These are phyloP conservation scores for Manis pentadactyla DNA, from an alignment of 2,797 vertebrate genomes.

Conservation along the genomic window DNA sequence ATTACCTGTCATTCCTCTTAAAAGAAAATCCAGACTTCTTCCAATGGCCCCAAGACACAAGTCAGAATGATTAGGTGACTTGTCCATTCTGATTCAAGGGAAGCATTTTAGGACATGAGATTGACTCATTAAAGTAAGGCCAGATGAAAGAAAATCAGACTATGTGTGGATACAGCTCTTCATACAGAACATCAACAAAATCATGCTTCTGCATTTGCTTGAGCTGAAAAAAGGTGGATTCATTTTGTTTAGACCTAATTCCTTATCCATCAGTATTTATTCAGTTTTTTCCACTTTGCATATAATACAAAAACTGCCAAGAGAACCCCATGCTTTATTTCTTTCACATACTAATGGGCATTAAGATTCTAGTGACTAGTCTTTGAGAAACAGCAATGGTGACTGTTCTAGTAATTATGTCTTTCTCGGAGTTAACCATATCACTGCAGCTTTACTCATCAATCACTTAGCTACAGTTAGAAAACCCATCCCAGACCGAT, in stretches of 20 bases:
- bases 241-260: neutral
- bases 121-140: neutral
- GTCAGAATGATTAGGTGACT: neutral
- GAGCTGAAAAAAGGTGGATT: neutral
- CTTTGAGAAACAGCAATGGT: neutral
- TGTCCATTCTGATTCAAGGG: neutral
- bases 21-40: neutral
- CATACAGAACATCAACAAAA: neutral
- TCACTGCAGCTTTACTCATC: neutral
- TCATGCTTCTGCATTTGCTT: neutral
- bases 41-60: neutral
- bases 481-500: neutral
- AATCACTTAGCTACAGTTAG: neutral
- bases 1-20: neutral
- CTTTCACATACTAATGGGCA: neutral
- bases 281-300: neutral
- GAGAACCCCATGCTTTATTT: neutral
- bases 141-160: neutral
- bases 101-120: neutral
- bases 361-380: neutral
- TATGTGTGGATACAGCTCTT: neutral
- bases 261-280: neutral
- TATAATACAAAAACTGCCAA: neutral
- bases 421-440: neutral
- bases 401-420: neutral